Base-by-base conservation (phyloP, 92 coral and sea anemone species). In the Zoanthus sociatus region DNA sequence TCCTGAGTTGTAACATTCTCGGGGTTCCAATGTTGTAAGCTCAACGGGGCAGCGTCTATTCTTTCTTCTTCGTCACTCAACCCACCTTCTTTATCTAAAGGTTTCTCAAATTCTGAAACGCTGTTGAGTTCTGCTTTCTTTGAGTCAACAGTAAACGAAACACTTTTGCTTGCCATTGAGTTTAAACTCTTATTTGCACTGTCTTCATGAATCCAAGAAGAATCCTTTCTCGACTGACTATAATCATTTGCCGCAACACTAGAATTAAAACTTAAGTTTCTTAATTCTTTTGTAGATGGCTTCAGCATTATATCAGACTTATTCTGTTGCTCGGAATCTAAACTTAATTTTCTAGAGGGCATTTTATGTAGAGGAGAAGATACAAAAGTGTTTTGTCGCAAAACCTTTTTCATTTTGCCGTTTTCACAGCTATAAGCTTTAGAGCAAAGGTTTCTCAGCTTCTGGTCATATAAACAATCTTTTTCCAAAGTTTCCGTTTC, bases 231-330 rank as follows among this genome's bases (percentile, higher is more conserved):
- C 15, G 9, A 42, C 44, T 42, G 33, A 18, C 7, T 10, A 42
- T 37, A 5, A 30, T 44, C 15, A 30, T n/a, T 7, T 30, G 61
- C 26, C 26, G 26, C 84, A 79, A 45, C 6, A 46, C 14, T 21
- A 9, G 84, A 13, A 47, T 81, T 58, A 45, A 79, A 73, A 21
- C 85, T 81, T 14, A 26, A 66, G 66, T 18, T 79, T 63, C 84
- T 42, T 9, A 45, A 44, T 16, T 64, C 6, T 4, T 18, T 13
- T 37, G 32, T 37, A 18, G 46, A 16, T 7, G 6, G 18, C 7
- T 20, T 26, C 33, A 13, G 10, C 11, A 44, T 20, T 47, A n/a
- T 64, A 0, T 45, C 75, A 46, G 13, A 10, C 8, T 66, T 11
- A 3, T 20, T 11, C 67, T 45, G 44, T 50, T 81, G 85, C 63